phyloP scores from a whole-genome alignment of 2,797 vertebrate genomes.

The Urocyon cinereoargenteus region DNA sequence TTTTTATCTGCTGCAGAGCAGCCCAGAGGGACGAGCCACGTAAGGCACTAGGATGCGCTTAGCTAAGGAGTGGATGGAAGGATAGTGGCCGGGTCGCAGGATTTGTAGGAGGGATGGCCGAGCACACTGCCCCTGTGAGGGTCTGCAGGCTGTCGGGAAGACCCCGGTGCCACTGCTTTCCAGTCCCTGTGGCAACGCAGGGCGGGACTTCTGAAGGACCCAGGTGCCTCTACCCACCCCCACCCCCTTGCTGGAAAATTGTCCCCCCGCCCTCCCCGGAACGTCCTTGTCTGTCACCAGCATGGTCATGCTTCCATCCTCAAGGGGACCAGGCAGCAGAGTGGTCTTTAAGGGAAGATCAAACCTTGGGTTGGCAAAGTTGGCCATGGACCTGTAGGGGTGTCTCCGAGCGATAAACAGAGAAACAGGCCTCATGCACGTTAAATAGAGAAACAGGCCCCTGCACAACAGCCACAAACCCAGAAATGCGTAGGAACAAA shows the following conservation, averaged over 20 bases:
- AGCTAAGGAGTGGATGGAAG: not conserved
- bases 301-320: not conserved
- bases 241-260: not conserved
- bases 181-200: not conserved
- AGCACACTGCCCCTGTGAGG: rapidly evolving
- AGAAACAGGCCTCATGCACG: not conserved
- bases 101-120: not conserved
- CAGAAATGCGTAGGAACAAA: not conserved
- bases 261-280: not conserved
- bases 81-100: not conserved
- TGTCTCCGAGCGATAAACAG: not conserved
- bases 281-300: not conserved
- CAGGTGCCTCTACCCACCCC: not conserved
- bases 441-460: not conserved
- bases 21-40: not conserved
- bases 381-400: not conserved
- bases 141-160: not conserved
- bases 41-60: not conserved
- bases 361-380: not conserved
- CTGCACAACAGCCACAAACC: not conserved
- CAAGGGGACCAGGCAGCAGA: no score
- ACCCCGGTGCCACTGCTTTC: not conserved
- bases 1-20: not conserved
- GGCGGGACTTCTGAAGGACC: not conserved
- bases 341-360: not conserved